phyloP scores from a whole-genome alignment of 2,113 vertebrate genomes.

The Syngnathus scovelli region DNA sequence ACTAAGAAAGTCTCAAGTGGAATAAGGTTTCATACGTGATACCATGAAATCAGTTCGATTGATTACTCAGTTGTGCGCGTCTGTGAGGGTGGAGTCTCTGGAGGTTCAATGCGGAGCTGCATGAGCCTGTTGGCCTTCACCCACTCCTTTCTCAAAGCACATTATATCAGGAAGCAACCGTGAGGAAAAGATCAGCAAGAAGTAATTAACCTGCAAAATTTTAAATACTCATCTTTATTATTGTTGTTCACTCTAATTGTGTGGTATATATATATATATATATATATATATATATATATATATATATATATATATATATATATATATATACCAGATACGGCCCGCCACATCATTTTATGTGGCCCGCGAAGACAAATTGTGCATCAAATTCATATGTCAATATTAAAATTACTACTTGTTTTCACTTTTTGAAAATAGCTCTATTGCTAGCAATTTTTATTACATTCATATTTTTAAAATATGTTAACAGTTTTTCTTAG shows the following conservation, averaged over 20 bases:
- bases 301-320: not conserved
- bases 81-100: constrained; percentile 6
- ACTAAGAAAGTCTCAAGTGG: not conserved
- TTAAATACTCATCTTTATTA: not conserved
- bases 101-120: constrained; percentile 2
- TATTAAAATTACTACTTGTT: no score
- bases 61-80: not conserved
- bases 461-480: no score
- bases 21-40: not conserved
- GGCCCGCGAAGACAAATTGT: no score
- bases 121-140: not conserved
- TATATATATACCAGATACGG: no score
- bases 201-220: not conserved
- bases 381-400: no score
- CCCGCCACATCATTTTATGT: no score
- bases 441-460: no score
- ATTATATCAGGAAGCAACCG: not conserved
- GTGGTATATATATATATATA: not conserved
- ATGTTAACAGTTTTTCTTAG: no score
- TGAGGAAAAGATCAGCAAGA: not conserved
- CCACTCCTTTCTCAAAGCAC: constrained; percentile 1
- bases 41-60: not conserved
- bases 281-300: not conserved
- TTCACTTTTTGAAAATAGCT: no score
- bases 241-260: no score